Evolutionary conservation across 2,797 vertebrate genomes (phyloP).

Genomic region (Serranus cabrilla): DNA sequence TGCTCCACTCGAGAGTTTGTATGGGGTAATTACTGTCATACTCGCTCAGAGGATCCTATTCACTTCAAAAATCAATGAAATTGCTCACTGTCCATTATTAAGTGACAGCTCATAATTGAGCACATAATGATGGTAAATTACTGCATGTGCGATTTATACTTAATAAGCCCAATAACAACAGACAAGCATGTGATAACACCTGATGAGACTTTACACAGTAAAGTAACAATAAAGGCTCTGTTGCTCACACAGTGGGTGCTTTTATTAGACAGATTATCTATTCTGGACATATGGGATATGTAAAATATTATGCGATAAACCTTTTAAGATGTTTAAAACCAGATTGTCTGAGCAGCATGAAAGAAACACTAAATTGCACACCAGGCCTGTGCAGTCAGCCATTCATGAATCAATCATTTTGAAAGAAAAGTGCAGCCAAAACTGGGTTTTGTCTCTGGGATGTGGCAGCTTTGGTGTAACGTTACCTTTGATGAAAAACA

Average conservation of each 20-base stretch:
- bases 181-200: not conserved
- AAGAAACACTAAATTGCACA: slow-evolving; percentile 39
- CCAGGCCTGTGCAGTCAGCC: slow-evolving; percentile 61
- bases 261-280: slow-evolving; percentile 40
- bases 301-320: slow-evolving; percentile 46
- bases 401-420: slow-evolving; percentile 71
- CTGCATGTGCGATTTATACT: slow-evolving; percentile 18
- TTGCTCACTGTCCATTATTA: slow-evolving; percentile 27
- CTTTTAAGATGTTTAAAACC: slow-evolving; percentile 45
- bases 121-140: slow-evolving; percentile 52
- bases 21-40: slow-evolving; percentile 28
- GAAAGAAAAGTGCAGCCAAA: slow-evolving; percentile 62
- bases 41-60: slow-evolving; percentile 26
- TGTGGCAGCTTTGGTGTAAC: slow-evolving; percentile 46
- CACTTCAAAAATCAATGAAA: slow-evolving; percentile 23
- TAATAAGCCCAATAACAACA: slow-evolving; percentile 10
- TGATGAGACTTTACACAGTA: not conserved
- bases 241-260: slow-evolving; percentile 7
- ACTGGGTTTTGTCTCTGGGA: slow-evolving; percentile 23
- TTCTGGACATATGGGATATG: slow-evolving; percentile 43
- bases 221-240: slow-evolving; percentile 4
- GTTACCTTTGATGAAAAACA: slow-evolving; percentile 52
- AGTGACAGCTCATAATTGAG: slow-evolving; percentile 35
- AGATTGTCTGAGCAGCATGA: slow-evolving; percentile 53
- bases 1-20: slow-evolving; percentile 26